Evolutionary conservation across 2,797 vertebrate genomes (phyloP), one percentile per base, ranked within the genome.

Genomic region (Salarias fasciatus): DNA sequence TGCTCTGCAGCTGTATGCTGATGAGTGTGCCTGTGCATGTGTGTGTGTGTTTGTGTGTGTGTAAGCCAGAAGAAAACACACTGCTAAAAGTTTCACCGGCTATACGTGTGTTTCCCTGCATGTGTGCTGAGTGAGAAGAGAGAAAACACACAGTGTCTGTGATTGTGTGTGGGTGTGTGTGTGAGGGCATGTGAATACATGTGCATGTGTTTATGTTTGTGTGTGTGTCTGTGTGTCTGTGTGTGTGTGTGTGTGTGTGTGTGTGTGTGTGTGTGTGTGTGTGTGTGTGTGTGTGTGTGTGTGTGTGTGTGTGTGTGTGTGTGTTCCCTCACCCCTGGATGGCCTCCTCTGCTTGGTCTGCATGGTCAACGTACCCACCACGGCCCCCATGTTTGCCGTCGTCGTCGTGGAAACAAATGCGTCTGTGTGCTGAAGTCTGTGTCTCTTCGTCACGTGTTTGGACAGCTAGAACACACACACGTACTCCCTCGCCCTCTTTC

Each of bases 311-410:
- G 46, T 68, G 14, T 37, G 63, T 72, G 66, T 71, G 57, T 69
- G 70, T 53, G 2, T 65, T 61, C 70, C 83, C 95, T 95, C 96
- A 97, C 96, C 96, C 93, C 93, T 96, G 44, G 96, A 97, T 43
- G 90, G 94, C 93, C 95, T 83, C 81, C 90, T 87, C 92, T 94
- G 92, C 92, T 95, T 97, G 80, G 95, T 96, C 92, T 98, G 95
- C 93, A 97, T 94, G 47, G 96, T 97, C 91, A 98, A 93, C 12
- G 96, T 97, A 78, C 96, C 96, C 93, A 98, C 96, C 83, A 98
- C 97, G 74, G 96, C 97, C 89, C 96, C 96, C 97, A 98, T 98
- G 86, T 89, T 89, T 86, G 69, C 77, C 0, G 77, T 64, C 61
- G 91, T 92, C 83, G 88, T 87, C 78, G 89, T 90, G 89, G 91